A percentile compares a stretch with the other conserved stretches of the same genome.
Evolutionary conservation across 2,797 vertebrate genomes (phyloP).

Genomic region (Eidolon dupreanum): DNA sequence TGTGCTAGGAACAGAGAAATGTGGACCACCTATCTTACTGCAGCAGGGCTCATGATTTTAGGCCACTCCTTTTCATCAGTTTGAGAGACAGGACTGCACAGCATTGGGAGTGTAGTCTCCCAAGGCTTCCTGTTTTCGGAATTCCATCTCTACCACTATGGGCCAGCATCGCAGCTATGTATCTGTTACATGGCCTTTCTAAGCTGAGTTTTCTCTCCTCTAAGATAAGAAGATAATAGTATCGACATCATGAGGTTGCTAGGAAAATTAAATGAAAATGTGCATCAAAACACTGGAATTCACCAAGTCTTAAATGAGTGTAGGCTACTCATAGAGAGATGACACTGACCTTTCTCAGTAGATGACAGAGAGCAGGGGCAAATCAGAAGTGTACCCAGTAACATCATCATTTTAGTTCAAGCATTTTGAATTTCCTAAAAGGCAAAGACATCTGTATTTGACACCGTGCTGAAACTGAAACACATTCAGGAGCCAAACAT

Average conservation of each 20-base stretch:
- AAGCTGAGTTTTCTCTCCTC: background rate
- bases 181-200: background rate
- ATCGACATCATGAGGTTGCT: background rate
- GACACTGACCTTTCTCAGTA: background rate
- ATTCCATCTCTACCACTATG: background rate
- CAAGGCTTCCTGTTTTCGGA: background rate
- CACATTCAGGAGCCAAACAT: background rate
- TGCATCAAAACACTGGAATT: background rate
- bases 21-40: background rate
- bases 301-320: background rate
- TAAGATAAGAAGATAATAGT: background rate
- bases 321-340: background rate
- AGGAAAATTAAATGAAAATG: background rate
- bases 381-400: background rate
- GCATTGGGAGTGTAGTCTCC: background rate
- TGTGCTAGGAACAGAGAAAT: background rate
- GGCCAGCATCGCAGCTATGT: rapidly evolving
- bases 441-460: background rate
- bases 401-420: background rate
- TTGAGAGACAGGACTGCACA: background rate
- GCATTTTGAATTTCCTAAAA: background rate
- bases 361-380: background rate
- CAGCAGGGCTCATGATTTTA: background rate
- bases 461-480: background rate
- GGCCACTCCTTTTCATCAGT: background rate